These are phyloP conservation scores for Odontamblyopus rebecca DNA, from an alignment of 2,797 vertebrate species.

Conservation along the genomic window DNA sequence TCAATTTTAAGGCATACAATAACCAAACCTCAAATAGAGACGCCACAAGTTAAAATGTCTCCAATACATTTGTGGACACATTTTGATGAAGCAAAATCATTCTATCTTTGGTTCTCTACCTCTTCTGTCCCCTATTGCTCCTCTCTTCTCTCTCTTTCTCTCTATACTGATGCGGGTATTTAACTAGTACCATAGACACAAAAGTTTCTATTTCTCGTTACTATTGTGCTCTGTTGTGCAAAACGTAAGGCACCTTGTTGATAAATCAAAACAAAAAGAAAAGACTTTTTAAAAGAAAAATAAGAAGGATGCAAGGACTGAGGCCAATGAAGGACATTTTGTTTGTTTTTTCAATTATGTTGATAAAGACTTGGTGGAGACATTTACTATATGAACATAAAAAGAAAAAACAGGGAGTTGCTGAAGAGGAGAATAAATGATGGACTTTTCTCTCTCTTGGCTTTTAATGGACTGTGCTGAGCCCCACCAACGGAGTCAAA, in stretches of 20 bases:
- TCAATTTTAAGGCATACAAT: slow-evolving; percentile 70
- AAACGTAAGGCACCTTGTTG: slow-evolving; percentile 88
- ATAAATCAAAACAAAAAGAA: slow-evolving; percentile 75
- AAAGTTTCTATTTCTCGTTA: slow-evolving; percentile 86
- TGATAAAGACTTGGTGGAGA: slow-evolving; percentile 69
- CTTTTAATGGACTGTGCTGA: slow-evolving; percentile 65
- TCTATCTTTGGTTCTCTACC: slow-evolving; percentile 78
- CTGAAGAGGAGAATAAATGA: slow-evolving; percentile 57
- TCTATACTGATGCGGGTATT: slow-evolving; percentile 90
- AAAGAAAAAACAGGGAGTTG: slow-evolving; percentile 59
- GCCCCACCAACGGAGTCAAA: slow-evolving; percentile 45
- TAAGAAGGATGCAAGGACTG: slow-evolving; percentile 59
- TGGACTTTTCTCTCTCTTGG: slow-evolving; percentile 64
- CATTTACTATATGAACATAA: slow-evolving; percentile 52
- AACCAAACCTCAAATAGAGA: slow-evolving; percentile 70
- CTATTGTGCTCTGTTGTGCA: slow-evolving; percentile 85
- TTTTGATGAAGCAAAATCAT: slow-evolving; percentile 68
- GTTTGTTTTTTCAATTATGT: slow-evolving; percentile 62
- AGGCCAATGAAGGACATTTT: slow-evolving; percentile 58
- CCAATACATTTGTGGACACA: slow-evolving; percentile 62
- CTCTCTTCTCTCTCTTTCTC: slow-evolving; percentile 64
- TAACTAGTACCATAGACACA: slow-evolving; percentile 85
- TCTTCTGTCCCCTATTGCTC: slow-evolving; percentile 66
- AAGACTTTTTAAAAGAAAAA: slow-evolving; percentile 69
- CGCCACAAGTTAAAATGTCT: slow-evolving; percentile 57